Percentiles rank a stretch among this genome's conserved stretches.
These are phyloP conservation scores for Ambastaia sidthimunki DNA, from an alignment of 2,797 vertebrate species.

Conservation along the genomic window DNA sequence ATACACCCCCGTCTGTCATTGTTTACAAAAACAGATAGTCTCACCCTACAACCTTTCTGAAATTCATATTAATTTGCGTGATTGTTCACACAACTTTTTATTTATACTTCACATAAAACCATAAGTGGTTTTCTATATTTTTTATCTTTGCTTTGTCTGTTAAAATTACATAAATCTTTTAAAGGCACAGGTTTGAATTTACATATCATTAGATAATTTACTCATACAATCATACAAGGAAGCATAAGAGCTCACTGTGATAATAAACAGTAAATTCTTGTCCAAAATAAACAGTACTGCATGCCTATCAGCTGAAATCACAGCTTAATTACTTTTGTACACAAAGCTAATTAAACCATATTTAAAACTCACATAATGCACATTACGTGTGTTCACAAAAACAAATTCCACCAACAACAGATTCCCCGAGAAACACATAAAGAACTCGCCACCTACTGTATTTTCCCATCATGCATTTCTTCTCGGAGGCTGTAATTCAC, in stretches of 20 bases:
- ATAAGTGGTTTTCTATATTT: no score
- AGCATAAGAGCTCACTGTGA: background rate
- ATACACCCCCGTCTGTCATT: no score
- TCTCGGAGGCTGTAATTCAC: conserved; percentile 43
- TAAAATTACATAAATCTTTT: background rate
- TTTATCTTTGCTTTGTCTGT: background rate
- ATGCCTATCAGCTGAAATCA: background rate
- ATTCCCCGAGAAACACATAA: conserved; percentile 7
- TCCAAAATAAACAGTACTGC: background rate
- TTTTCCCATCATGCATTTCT: conserved; percentile 14
- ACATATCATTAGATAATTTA: background rate
- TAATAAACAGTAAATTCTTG: conserved; percentile 12
- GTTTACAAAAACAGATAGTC: no score
- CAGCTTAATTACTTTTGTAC: conserved; percentile 18
- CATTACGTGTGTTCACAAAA: background rate
- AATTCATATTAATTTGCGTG: no score
- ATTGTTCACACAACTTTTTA: no score
- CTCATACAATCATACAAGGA: background rate
- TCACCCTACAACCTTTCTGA: no score
- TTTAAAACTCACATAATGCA: conserved; percentile 4
- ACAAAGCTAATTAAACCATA: conserved; percentile 27
- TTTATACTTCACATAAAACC: no score
- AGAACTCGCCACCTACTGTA: background rate
- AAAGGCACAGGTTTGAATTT: background rate
- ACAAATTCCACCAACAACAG: background rate